A percentile compares a stretch with the other conserved stretches of the same genome.
Conservation (phyloP, 35 echinoderm and acorn worm species). For the Acanthaster planci region DNA sequence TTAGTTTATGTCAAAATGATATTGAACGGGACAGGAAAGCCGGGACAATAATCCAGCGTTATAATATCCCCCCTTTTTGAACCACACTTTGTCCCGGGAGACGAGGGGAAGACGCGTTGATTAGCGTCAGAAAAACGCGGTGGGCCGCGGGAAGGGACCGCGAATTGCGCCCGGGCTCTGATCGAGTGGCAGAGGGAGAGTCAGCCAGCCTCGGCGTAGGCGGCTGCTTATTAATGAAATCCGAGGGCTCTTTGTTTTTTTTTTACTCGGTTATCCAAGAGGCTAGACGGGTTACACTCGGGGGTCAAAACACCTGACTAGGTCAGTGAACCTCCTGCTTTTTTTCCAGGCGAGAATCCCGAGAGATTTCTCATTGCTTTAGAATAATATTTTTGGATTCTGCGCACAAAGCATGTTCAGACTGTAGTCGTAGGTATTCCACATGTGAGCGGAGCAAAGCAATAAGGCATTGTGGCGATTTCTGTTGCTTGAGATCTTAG, state of each 20-base stretch:
- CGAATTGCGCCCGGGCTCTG: background rate
- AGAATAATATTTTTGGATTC: too few relatives aligned
- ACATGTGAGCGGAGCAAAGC: too few relatives aligned
- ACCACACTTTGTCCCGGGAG: constrained; percentile 16
- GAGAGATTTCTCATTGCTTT: too few relatives aligned
- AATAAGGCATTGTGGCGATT: too few relatives aligned
- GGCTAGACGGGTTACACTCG: constrained; percentile 18
- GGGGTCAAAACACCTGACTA: constrained; percentile 3
- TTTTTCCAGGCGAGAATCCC: background rate
- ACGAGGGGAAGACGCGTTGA: background rate
- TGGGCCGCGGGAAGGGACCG: background rate
- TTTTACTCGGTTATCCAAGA: constrained; percentile 18
- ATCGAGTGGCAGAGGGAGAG: background rate
- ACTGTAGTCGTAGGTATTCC: too few relatives aligned
- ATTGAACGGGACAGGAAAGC: constrained; percentile 28
- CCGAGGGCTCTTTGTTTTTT: constrained; percentile 3
- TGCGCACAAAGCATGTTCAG: too few relatives aligned
- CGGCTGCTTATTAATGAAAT: constrained; percentile 21
- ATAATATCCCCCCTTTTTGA: constrained; percentile 29
- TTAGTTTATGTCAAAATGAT: constrained; percentile 32
- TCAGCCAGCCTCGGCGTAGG: background rate
- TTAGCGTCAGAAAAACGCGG: constrained; percentile 4
- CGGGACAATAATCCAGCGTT: constrained; percentile 28
- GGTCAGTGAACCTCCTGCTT: constrained; percentile 20
- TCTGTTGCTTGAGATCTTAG: too few relatives aligned